These are phyloP conservation scores for Ferrisia virgata DNA, from an alignment of 2,888 invertebrate genomes.

Conservation along the genomic window DNA sequence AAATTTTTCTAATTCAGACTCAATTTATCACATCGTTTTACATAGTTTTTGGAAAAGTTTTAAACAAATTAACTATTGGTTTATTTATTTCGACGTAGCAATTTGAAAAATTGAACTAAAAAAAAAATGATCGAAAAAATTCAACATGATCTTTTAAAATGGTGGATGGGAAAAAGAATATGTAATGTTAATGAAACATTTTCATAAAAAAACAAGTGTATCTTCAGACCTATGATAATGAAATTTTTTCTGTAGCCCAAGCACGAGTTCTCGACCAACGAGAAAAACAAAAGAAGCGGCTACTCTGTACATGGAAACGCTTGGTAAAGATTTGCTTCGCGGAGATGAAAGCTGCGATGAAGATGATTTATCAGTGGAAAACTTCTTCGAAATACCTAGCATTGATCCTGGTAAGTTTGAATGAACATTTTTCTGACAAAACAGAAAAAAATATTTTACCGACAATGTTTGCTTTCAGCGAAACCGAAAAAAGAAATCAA, in stretches of 20 bases:
- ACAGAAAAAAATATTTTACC: background rate
- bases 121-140: too few species aligned
- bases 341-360: slow-evolving; percentile 64
- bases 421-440: background rate
- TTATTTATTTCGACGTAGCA: too few species aligned
- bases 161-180: too few species aligned
- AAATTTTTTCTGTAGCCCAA: slow-evolving; percentile 48
- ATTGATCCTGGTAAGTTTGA: background rate
- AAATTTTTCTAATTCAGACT: background rate
- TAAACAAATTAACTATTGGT: too few species aligned
- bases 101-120: too few species aligned
- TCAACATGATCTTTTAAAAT: too few species aligned
- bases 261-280: slow-evolving; percentile 56
- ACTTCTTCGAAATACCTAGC: slow-evolving; percentile 62
- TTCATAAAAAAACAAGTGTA: background rate
- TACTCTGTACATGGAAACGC: slow-evolving; percentile 69
- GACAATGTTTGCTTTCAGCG: slow-evolving; percentile 42
- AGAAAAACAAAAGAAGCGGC: slow-evolving; percentile 75
- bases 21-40: background rate
- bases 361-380: slow-evolving; percentile 60
- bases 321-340: slow-evolving; percentile 66
- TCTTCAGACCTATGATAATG: slow-evolving; percentile 10
- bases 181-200: background rate
- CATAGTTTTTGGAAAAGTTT: too few species aligned
- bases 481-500: slow-evolving; percentile 50